phyloP scores from a whole-genome alignment of 2,888 invertebrate species.

The Tenthredo distinguenda region DNA sequence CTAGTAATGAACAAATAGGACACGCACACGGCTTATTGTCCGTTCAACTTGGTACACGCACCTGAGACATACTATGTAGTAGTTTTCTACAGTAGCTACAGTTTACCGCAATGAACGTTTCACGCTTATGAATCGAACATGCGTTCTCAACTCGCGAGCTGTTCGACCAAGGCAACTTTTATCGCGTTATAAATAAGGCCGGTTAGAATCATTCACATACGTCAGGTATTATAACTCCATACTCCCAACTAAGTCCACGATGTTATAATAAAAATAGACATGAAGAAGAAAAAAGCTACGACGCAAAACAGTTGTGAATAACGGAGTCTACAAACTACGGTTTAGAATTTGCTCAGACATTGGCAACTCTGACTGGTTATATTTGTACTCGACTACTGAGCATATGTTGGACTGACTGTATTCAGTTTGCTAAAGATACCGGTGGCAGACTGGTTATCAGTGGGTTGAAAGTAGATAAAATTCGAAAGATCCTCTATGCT shows the following conservation, averaged over 20 bases:
- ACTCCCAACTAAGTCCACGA: background rate
- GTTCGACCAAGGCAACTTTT: background rate
- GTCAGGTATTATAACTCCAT: background rate
- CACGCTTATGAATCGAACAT: constrained; percentile 17
- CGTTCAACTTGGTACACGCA: constrained; percentile 16
- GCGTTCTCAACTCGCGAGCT: background rate
- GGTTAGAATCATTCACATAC: background rate
- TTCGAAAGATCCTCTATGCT: background rate
- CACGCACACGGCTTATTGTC: constrained; percentile 30
- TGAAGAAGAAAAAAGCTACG: background rate
- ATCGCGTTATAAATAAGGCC: background rate
- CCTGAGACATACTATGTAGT: background rate
- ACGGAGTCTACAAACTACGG: constrained; percentile 21
- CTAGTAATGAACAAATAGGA: constrained; percentile 11
- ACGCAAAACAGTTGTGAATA: constrained; percentile 14
- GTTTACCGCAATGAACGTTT: constrained; percentile 18
- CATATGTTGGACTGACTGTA: constrained; percentile 8
- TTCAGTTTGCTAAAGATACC: background rate
- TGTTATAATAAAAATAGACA: background rate
- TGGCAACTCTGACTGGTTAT: constrained; percentile 24
- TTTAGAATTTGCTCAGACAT: background rate
- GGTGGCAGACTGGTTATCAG: background rate
- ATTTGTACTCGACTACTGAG: background rate
- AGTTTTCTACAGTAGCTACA: constrained; percentile 28
- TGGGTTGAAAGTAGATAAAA: background rate